Percentiles rank a stretch among this genome's conserved stretches.
Conservation (phyloP, 1,140 invertebrate genomes). For the Cydia pomonella region DNA sequence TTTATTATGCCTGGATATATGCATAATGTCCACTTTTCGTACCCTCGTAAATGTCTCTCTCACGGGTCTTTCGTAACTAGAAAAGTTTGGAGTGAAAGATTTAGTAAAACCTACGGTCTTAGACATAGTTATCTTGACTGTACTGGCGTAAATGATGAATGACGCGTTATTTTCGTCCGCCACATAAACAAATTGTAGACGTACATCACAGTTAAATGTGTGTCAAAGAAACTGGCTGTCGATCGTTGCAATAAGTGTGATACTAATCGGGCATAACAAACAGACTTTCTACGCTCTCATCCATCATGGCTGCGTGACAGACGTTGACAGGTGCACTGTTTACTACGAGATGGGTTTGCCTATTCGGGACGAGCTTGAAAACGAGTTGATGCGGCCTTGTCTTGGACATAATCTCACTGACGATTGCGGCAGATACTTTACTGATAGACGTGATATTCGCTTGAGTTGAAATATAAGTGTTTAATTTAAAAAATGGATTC, state of each 20-base stretch:
- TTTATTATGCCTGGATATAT: constrained; percentile 26
- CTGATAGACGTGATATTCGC: too few species aligned
- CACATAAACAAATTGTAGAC: constrained; percentile 25
- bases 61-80: constrained; percentile 8
- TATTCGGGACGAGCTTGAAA: constrained; percentile 55
- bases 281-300: constrained; percentile 43
- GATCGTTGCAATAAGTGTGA: constrained; percentile 24
- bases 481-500: too few species aligned
- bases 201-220: constrained; percentile 27
- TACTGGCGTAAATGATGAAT: constrained; percentile 1
- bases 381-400: constrained; percentile 50
- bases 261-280: constrained; percentile 35
- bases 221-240: constrained; percentile 35
- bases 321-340: constrained; percentile 51
- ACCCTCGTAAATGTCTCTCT: neutral
- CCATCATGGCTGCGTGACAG: constrained; percentile 60
- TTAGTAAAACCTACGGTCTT: neutral
- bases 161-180: constrained; percentile 12
- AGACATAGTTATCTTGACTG: neutral
- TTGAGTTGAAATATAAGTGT: too few species aligned
- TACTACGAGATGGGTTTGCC: constrained; percentile 52
- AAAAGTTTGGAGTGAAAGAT: neutral
- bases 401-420: neutral
- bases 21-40: constrained; percentile 13
- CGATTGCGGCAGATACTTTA: too few species aligned